phyloP scores from a whole-genome alignment of 2,888 invertebrate genomes.

The Sphecodes monilicornis region DNA sequence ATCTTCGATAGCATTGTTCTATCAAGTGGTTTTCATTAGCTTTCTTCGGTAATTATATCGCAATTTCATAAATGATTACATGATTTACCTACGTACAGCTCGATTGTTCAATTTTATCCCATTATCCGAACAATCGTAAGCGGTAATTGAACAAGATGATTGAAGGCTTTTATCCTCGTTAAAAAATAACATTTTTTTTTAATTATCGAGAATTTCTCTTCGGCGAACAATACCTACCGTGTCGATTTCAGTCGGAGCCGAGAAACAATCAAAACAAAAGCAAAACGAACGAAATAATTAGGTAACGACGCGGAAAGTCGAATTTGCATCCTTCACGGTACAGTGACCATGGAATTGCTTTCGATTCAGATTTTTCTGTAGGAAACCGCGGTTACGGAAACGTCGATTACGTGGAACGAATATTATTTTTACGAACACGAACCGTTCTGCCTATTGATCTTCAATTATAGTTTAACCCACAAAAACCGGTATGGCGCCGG shows the following conservation, averaged over 20 bases:
- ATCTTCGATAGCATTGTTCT: not conserved
- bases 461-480: not conserved
- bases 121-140: conserved; percentile 4
- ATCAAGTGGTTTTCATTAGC: not conserved
- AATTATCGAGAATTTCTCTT: conserved; percentile 17
- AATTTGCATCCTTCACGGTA: not conserved
- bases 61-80: conserved; percentile 22
- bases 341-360: not conserved
- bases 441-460: not conserved
- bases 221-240: not conserved
- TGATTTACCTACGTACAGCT: not conserved
- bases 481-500: not conserved
- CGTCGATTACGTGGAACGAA: conserved; percentile 10
- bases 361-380: not conserved
- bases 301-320: not conserved
- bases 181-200: not conserved
- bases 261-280: not conserved
- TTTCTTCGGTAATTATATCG: conserved; percentile 9
- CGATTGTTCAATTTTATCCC: not conserved
- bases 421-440: not conserved
- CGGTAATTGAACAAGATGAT: not conserved
- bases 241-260: not conserved
- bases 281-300: not conserved
- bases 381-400: not conserved
- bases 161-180: not conserved